Conservation (phyloP, 2,797 vertebrate species). For the Acropternis orthonyx region DNA sequence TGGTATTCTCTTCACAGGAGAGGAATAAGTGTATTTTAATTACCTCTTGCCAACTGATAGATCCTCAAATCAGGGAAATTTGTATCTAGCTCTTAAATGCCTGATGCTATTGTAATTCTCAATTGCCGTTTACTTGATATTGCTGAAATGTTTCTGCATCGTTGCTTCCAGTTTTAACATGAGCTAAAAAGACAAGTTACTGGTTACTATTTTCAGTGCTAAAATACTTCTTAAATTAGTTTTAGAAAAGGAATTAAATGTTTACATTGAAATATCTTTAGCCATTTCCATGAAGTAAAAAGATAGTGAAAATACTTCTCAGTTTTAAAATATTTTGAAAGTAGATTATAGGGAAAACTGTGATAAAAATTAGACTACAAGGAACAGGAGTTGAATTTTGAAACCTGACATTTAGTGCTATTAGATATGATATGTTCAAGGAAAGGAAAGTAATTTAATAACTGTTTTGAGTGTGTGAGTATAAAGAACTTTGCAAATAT, state of each 20-base stretch:
- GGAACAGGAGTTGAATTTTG: conserved; percentile 12
- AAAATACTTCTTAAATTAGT: background rate
- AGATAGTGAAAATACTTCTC: background rate
- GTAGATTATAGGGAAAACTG: background rate
- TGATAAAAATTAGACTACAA: background rate
- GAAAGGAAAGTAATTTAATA: conserved; percentile 51
- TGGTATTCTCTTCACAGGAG: background rate
- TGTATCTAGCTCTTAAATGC: background rate
- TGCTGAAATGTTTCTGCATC: conserved; percentile 4
- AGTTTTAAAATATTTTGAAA: background rate
- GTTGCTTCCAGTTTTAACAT: background rate
- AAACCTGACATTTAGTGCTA: conserved; percentile 34
- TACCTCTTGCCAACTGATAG: background rate
- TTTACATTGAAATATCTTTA: background rate
- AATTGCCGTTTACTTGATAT: background rate
- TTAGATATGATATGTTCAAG: conserved; percentile 37
- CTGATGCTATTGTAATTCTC: conserved; percentile 22
- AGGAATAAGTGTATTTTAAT: conserved; percentile 13
- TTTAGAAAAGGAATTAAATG: background rate
- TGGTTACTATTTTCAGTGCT: conserved; percentile 4
- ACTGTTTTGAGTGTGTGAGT: background rate
- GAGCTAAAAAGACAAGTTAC: conserved; percentile 16
- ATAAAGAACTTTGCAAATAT: conserved; percentile 26
- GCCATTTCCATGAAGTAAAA: background rate
- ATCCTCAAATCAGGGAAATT: background rate